Evolutionary conservation across 1,140 invertebrate genomes (phyloP).

Genomic region (Drosophila oshimai): DNA sequence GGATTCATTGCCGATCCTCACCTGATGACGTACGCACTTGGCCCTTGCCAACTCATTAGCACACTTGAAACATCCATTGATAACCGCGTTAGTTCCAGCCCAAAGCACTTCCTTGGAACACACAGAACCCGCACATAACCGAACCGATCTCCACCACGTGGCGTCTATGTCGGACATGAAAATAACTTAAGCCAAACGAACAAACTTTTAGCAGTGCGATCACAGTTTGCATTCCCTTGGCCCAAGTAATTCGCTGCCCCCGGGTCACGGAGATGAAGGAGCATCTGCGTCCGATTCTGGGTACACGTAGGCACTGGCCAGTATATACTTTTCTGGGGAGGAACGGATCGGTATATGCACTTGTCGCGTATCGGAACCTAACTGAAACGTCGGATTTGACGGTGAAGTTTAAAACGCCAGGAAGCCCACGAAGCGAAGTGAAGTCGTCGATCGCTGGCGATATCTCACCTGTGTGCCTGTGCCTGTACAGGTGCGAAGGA

Average conservation of each 20-base stretch:
- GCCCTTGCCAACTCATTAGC: neutral
- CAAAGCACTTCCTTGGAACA: neutral
- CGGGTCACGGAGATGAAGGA: neutral
- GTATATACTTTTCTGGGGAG: neutral
- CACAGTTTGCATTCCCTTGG: slow-evolving; percentile 82
- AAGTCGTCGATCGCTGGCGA: slow-evolving; percentile 52
- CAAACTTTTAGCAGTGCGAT: slow-evolving; percentile 68
- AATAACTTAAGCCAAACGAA: slow-evolving; percentile 83
- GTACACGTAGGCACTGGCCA: slow-evolving; percentile 19
- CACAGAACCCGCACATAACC: neutral
- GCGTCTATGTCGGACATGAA: slow-evolving; percentile 64
- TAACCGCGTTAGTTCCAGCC: neutral
- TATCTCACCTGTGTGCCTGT: slow-evolving; percentile 38
- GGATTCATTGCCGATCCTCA: slow-evolving; percentile 5
- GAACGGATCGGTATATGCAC: slow-evolving; percentile 58
- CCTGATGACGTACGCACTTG: neutral
- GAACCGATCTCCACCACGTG: slow-evolving; percentile 41
- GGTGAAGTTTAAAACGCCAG: slow-evolving; percentile 77
- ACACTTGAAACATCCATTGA: neutral
- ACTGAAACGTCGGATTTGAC: slow-evolving; percentile 77
- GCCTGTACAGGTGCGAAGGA: slow-evolving; percentile 38
- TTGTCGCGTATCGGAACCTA: slow-evolving; percentile 79
- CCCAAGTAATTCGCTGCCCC: slow-evolving; percentile 82
- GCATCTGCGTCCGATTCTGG: neutral
- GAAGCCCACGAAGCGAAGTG: slow-evolving; percentile 23